Evolutionary conservation across 2,797 vertebrate species (phyloP), one percentile per base, ranked within the genome.

Genomic region (Danio tinwini): DNA sequence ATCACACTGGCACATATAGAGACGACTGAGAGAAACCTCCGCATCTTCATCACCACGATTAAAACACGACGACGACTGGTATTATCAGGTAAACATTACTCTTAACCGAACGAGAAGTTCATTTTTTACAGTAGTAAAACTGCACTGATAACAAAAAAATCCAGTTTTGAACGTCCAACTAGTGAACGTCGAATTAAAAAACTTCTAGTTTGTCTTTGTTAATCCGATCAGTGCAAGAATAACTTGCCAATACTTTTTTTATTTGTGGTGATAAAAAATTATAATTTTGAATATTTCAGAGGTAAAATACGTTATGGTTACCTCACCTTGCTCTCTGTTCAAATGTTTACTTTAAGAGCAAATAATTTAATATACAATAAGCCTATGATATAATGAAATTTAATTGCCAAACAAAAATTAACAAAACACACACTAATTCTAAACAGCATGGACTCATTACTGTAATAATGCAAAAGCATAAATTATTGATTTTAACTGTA

Each of bases 11-110:
- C 47, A 76, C 61, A 65, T 76, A 53, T 64, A 76, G 17, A 63
- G 29, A 62, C 8, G 56, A 63, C 50, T 19, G 49, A 76, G 40
- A 16, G 42, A 14, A 37, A 7, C 6, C n/a, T 75, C 59, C 63
- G 47, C 39, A 62, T 61, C 52, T 70, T 52, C 75, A 50, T 17
- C 50, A 58, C 10, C 11, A 42, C 69, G 74, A 71, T 77, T 77
- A 58, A 79, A 58, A 17, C 62, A 73, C 77, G 77, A 81, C 49
- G 77, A 81, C 44, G 61, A 74, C 69, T 65, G 53, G 42, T 56
- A 47, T 59, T 10, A 50, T 58, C 52, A 68, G 17, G 58, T 37
- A 69, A 58, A 78, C 53, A 50, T 5, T 7, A 68, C 45, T 67
- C 52, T 11, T 44, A 63, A 58, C 52, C 14, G 10, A 19, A 67